Evolutionary conservation across 2,888 invertebrate species (phyloP).

Genomic region (Folsomia manolachei): DNA sequence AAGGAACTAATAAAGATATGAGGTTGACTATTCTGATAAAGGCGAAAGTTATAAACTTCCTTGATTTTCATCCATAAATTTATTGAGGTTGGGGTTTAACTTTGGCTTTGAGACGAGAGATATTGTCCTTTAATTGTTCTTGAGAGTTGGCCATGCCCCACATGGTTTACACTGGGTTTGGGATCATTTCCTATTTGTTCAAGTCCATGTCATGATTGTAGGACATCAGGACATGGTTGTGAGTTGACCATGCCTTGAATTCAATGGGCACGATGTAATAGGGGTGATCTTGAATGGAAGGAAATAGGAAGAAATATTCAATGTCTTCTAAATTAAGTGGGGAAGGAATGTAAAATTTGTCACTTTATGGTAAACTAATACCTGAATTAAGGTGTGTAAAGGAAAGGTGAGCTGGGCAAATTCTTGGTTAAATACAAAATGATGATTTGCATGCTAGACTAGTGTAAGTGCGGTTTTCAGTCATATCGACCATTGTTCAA

Average conservation of each 20-base stretch:
- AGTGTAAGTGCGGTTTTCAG: too few relatives aligned
- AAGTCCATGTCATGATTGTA: too few relatives aligned
- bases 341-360: too few relatives aligned
- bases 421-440: background rate
- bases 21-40: too few relatives aligned
- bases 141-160: background rate
- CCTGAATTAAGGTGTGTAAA: background rate
- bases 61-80: background rate
- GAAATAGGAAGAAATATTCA: background rate
- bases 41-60: background rate
- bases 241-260: background rate
- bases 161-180: background rate
- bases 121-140: slow-evolving; percentile 10
- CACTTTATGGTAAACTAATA: background rate
- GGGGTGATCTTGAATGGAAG: background rate
- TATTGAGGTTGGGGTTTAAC: background rate
- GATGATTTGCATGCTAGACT: too few relatives aligned
- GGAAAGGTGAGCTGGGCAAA: background rate
- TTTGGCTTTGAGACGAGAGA: background rate
- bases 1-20: too few relatives aligned
- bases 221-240: too few relatives aligned
- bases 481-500: too few relatives aligned
- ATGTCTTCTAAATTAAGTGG: background rate
- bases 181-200: background rate
- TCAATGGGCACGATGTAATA: background rate